Percentiles rank a stretch among this genome's conserved stretches.
These are phyloP conservation scores for Oryzias melastigma DNA, from an alignment of 2,113 vertebrate genomes.

Conservation along the genomic window DNA sequence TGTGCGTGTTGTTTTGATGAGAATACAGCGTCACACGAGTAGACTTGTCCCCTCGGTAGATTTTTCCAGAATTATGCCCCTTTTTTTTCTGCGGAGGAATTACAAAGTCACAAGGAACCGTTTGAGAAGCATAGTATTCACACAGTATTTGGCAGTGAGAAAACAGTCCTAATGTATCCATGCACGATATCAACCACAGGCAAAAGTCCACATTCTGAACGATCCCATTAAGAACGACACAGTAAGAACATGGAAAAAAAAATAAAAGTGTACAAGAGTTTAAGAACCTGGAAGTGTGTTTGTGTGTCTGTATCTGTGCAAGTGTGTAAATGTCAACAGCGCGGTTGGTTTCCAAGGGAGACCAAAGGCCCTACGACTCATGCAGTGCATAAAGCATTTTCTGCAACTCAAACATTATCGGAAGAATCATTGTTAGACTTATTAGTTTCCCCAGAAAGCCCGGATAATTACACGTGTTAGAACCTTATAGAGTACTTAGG, in stretches of 20 bases:
- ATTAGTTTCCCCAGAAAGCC: slow-evolving; percentile 64
- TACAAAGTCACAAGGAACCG: slow-evolving; percentile 65
- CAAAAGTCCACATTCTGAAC: slow-evolving; percentile 68
- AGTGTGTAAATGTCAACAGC: slow-evolving; percentile 50
- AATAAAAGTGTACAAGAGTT: slow-evolving; percentile 45
- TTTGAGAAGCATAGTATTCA: slow-evolving; percentile 70
- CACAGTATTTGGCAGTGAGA: slow-evolving; percentile 78
- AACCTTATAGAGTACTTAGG: slow-evolving; percentile 50
- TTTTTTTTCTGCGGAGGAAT: slow-evolving; percentile 49
- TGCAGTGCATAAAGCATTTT: slow-evolving; percentile 71
- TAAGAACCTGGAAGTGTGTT: slow-evolving; percentile 61
- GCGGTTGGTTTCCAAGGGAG: slow-evolving; percentile 62
- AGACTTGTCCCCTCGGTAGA: slow-evolving; percentile 13
- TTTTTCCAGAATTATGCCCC: slow-evolving; percentile 9
- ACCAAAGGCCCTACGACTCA: slow-evolving; percentile 69
- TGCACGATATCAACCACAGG: slow-evolving; percentile 76
- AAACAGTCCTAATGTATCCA: slow-evolving; percentile 76
- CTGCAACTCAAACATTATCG: slow-evolving; percentile 62
- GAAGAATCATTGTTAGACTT: slow-evolving; percentile 47
- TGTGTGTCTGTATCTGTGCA: slow-evolving; percentile 17
- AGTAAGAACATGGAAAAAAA: slow-evolving; percentile 64
- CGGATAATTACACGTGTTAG: slow-evolving; percentile 65
- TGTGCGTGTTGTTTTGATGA: slow-evolving; percentile 25
- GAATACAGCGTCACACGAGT: slow-evolving; percentile 45
- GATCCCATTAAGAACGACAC: slow-evolving; percentile 72